Evolutionary conservation across 2,888 invertebrate genomes (phyloP).

Genomic region (Prenolepis imparis): DNA sequence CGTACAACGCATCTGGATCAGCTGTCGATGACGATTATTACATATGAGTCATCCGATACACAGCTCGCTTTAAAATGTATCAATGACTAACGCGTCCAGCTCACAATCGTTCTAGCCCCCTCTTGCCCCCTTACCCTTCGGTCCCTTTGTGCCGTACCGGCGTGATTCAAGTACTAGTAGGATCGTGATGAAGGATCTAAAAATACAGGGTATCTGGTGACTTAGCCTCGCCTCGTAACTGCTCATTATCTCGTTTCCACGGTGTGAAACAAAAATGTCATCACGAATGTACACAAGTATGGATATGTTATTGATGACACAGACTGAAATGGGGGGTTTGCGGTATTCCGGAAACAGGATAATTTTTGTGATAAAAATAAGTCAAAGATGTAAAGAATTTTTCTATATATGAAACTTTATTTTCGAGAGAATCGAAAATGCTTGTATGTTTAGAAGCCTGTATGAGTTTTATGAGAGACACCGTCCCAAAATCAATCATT

Average conservation of each 20-base stretch:
- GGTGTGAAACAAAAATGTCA: conserved; percentile 6
- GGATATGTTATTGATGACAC: conserved; percentile 1
- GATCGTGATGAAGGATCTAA: conserved; percentile 41
- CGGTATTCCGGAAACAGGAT: background rate
- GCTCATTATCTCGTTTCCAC: background rate
- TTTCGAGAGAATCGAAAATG: background rate
- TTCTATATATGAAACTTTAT: background rate
- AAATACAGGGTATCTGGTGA: conserved; percentile 29
- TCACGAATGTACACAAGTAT: background rate
- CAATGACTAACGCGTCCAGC: conserved; percentile 82
- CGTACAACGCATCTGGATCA: conserved; percentile 79
- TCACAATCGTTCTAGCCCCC: conserved; percentile 58
- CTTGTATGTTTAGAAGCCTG: background rate
- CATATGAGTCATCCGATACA: conserved; percentile 80
- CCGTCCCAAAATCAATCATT: background rate
- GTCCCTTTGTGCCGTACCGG: conserved; percentile 46
- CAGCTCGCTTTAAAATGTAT: conserved; percentile 82
- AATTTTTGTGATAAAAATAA: background rate
- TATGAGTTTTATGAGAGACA: background rate
- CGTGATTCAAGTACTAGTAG: conserved; percentile 48
- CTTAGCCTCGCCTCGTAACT: background rate
- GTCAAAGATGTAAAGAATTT: background rate
- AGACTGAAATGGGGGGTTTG: background rate
- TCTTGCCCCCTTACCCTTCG: conserved; percentile 45
- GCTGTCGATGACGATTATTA: conserved; percentile 84